These are phyloP conservation scores for Nerophis ophidion DNA, from an alignment of 2,113 vertebrate genomes.

Conservation along the genomic window DNA sequence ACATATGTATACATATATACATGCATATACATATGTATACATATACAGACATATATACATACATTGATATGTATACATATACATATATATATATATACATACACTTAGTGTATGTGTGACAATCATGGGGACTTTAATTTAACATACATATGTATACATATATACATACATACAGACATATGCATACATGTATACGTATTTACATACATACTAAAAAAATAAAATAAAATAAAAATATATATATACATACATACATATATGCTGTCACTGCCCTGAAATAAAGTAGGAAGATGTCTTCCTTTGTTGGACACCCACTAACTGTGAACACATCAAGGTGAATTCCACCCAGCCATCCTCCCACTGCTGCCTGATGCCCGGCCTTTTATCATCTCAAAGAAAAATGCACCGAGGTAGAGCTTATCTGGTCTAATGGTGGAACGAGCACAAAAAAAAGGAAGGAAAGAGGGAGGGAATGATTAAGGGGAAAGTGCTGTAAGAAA, in stretches of 20 bases:
- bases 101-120: too few species aligned
- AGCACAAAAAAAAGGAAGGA: background rate
- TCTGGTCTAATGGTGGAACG: constrained; percentile 22
- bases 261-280: constrained; percentile 6
- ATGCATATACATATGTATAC: too few species aligned
- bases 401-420: constrained; percentile 27
- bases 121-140: too few species aligned
- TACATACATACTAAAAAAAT: too few species aligned
- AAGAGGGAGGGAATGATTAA: background rate
- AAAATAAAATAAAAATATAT: too few species aligned
- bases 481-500: background rate
- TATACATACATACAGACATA: too few species aligned
- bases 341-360: constrained; percentile 24
- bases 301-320: constrained; percentile 15
- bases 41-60: too few species aligned
- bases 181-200: too few species aligned
- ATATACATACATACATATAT: background rate
- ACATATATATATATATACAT: too few species aligned
- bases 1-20: too few species aligned
- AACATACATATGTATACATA: too few species aligned
- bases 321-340: constrained; percentile 37
- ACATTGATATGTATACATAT: too few species aligned
- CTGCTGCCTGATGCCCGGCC: constrained; percentile 6
- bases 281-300: constrained; percentile 10
- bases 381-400: constrained; percentile 31